These are phyloP conservation scores for Epinotia bilunana DNA, from an alignment of 2,888 invertebrate species.

Conservation along the genomic window DNA sequence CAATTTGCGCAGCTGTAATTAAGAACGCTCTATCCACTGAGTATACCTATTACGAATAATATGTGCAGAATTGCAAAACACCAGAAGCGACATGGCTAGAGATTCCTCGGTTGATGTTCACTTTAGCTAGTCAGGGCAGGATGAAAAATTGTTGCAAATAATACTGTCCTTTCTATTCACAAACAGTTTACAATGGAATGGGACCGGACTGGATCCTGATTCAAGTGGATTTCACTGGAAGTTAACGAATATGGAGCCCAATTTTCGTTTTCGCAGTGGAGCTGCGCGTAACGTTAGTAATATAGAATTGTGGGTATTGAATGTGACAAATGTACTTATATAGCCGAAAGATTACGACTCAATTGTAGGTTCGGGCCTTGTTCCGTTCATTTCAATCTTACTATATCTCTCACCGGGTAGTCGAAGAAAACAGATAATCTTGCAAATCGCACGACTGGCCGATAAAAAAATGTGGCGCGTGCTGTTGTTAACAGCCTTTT, in stretches of 20 bases:
- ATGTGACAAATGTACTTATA: too few relatives aligned
- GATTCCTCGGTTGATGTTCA: not conserved
- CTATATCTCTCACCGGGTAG: not conserved
- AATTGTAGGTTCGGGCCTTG: not conserved
- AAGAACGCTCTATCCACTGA: constrained; percentile 27
- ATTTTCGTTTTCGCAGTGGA: too few relatives aligned
- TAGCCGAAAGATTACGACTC: not conserved
- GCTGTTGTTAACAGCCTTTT: not conserved
- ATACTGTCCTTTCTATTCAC: too few relatives aligned
- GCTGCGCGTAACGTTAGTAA: too few relatives aligned
- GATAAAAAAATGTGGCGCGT: constrained; percentile 5
- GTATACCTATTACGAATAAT: constrained; percentile 16
- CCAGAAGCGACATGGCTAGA: not conserved
- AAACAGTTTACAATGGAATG: too few relatives aligned
- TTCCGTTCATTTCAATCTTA: not conserved
- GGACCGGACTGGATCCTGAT: too few relatives aligned
- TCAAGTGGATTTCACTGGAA: too few relatives aligned
- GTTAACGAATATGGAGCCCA: too few relatives aligned
- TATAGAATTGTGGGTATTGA: too few relatives aligned
- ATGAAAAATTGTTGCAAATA: not conserved
- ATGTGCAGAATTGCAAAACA: constrained; percentile 9
- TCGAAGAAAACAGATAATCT: constrained; percentile 9
- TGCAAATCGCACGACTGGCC: constrained; percentile 12
- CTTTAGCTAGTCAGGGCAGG: not conserved
- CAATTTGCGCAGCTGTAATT: constrained; percentile 29